These are phyloP conservation scores for Macrotis lagotis DNA, from an alignment of 2,113 vertebrate species.

Conservation along the genomic window DNA sequence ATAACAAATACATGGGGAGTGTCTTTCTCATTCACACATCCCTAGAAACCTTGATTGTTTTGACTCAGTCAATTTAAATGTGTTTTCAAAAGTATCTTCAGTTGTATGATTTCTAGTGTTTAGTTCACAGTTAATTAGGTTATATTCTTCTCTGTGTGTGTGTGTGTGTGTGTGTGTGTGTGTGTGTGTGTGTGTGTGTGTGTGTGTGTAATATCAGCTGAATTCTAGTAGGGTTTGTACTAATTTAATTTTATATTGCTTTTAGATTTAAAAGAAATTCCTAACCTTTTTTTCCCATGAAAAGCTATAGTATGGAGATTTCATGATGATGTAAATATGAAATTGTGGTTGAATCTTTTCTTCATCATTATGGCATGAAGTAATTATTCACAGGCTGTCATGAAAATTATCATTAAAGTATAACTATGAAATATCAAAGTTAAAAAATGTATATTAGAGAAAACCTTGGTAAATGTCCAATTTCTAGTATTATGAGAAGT, in stretches of 20 bases:
- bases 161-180: too few relatives aligned
- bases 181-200: too few relatives aligned
- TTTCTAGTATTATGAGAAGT: not conserved
- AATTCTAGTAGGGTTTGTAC: not conserved
- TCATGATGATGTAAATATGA: not conserved
- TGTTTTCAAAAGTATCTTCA: not conserved
- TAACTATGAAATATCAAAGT: not conserved
- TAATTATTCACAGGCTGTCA: constrained; percentile 14
- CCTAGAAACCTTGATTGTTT: not conserved
- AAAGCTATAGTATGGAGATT: not conserved
- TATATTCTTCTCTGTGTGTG: not conserved
- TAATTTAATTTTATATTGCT: not conserved
- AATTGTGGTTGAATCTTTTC: not conserved
- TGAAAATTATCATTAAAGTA: constrained; percentile 18
- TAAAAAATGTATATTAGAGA: not conserved
- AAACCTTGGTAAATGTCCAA: not conserved
- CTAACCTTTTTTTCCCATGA: constrained; percentile 3
- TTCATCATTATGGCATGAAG: not conserved
- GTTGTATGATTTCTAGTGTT: not conserved
- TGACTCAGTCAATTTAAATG: not conserved
- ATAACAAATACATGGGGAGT: not conserved
- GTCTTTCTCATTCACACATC: not conserved
- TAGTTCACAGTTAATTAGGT: not conserved
- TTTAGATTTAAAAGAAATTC: constrained; percentile 15
- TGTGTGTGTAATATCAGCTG: too few relatives aligned